Conservation (phyloP, 2,888 invertebrate species). For the Ornithoptera priamus region DNA sequence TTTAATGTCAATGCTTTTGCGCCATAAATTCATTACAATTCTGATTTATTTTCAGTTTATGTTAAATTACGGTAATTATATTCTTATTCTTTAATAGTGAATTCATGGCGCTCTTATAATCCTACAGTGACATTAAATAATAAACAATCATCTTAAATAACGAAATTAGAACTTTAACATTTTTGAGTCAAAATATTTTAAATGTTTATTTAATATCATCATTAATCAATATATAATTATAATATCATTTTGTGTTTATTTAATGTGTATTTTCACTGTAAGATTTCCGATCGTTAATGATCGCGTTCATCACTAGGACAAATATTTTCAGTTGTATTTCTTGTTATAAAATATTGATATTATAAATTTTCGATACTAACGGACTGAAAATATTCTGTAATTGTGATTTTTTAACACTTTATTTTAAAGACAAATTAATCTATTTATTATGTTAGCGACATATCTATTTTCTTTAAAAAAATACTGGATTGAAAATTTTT, state of each 20-base stretch:
- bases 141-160: background rate
- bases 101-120: slow-evolving; percentile 27
- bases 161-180: too few species aligned
- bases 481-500: background rate
- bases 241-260: background rate
- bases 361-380: background rate
- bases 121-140: slow-evolving; percentile 16
- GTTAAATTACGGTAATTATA: background rate
- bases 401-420: slow-evolving; percentile 7
- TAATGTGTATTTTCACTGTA: slow-evolving; percentile 14
- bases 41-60: slow-evolving; percentile 13
- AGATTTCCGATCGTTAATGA: slow-evolving; percentile 6
- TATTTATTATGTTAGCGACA: background rate
- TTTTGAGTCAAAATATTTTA: too few species aligned
- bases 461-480: background rate
- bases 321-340: slow-evolving; percentile 18
- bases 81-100: slow-evolving; percentile 15
- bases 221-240: too few species aligned
- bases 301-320: background rate
- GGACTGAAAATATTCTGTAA: slow-evolving; percentile 22
- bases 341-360: background rate
- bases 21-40: slow-evolving; percentile 36
- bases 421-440: slow-evolving; percentile 17
- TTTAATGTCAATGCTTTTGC: slow-evolving; percentile 30
- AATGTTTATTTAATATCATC: too few species aligned